Base-by-base conservation (phyloP, 2,888 invertebrate species). In the Gari tellinella region DNA sequence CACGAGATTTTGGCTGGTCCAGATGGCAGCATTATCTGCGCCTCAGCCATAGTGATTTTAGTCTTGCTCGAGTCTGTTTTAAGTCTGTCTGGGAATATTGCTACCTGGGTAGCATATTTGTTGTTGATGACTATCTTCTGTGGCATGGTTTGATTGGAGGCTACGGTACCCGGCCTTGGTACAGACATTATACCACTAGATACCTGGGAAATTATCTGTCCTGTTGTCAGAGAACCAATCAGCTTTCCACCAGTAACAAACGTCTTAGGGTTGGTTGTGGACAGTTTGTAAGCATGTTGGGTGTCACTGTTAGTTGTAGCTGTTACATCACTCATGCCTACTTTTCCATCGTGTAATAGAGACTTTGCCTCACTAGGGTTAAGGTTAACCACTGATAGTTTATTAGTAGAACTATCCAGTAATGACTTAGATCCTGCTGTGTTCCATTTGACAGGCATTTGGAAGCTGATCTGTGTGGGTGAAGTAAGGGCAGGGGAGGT, bases 1-100 rank as follows among this genome's bases (percentile, higher is more conserved):
- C 77, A 77, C 3, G 77, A 69, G 15, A 78, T 78, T 52, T 72
- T 78, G 12, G 69, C 70, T 14, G 78, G 78, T 15, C 78, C 78
- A 55, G 66, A 49, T 0, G 78, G 78, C 21, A 78, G 51, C 78
- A 78, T 78, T 0, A 78, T 78, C 41, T 78, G 78, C n/a, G 70
- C 73, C 56, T 78, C 78, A 19, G 72, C 73, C 78, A 78, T 78
- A 2, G 78, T 73, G 0, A 78, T 65, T 43, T 76, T 72, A 15
- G 68, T 68, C 26, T 70, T 75, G 26, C 37, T 66, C 45, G 45
- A 49, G 51, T 78, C 78, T 40, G 72, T 66, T 57, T 67, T 70
- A 7, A 73, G 53, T 45, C 69, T 40, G 45, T 70, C 63, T 15
- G 60, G 52, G 46, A 38, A 63, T 25, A 61, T 52, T 15, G 65